A percentile compares a stretch with the other conserved stretches of the same genome.
Conservation (phyloP, 1,140 invertebrate species). For the Nixonia krombeini region DNA sequence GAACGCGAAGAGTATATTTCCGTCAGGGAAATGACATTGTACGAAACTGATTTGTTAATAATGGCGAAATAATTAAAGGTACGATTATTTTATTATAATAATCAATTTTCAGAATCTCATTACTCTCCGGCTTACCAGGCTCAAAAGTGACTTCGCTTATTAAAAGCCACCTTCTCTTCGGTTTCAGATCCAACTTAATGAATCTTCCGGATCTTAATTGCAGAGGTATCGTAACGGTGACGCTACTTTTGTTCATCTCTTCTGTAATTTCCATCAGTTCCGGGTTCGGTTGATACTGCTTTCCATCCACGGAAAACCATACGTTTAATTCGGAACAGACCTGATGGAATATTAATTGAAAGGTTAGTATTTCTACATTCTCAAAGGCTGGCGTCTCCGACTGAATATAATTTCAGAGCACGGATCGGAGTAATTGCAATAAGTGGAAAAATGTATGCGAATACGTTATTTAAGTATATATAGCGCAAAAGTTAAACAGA, state of each 20-base stretch:
- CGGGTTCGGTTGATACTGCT: conserved; percentile 77
- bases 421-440: no score
- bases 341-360: conserved; percentile 66
- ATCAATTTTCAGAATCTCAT: conserved; percentile 4
- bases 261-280: conserved; percentile 60
- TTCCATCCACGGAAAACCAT: conserved; percentile 85
- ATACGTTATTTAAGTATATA: no score
- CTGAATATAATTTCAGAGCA: no score
- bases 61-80: conserved; percentile 15
- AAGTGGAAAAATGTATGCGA: no score
- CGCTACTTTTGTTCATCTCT: conserved; percentile 78
- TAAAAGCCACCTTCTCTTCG: conserved; percentile 89
- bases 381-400: background rate
- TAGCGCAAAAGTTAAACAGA: no score
- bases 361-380: conserved; percentile 15
- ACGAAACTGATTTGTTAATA: no score
- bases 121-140: conserved; percentile 74
- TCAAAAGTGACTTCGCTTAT: conserved; percentile 89
- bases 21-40: no score
- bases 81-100: background rate
- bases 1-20: no score
- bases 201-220: conserved; percentile 82
- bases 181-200: conserved; percentile 84
- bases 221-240: conserved; percentile 79
- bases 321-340: conserved; percentile 80